A percentile compares a stretch with the other conserved stretches of the same genome.
Conservation (phyloP, 2,888 invertebrate species). For the Alloplasta piceator region DNA sequence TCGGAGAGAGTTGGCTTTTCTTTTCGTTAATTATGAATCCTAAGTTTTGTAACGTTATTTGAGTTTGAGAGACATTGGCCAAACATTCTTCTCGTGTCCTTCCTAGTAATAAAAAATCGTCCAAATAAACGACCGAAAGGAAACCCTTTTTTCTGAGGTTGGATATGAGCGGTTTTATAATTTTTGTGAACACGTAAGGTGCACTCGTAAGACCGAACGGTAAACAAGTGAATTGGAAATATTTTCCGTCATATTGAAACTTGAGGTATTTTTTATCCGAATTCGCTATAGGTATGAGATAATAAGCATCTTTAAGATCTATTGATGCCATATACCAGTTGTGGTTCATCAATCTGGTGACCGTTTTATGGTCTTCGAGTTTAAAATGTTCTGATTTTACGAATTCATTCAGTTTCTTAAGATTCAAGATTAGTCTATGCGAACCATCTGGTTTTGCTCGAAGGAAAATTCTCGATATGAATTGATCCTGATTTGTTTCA, state of each 20-base stretch:
- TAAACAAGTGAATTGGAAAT: constrained; percentile 68
- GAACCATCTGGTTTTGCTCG: constrained; percentile 60
- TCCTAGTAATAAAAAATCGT: constrained; percentile 43
- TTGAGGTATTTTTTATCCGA: background rate
- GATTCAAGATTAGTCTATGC: constrained; percentile 66
- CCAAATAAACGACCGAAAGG: constrained; percentile 42
- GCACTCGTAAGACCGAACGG: constrained; percentile 71
- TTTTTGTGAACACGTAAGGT: constrained; percentile 71
- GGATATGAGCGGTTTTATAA: constrained; percentile 61
- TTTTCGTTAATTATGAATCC: constrained; percentile 41
- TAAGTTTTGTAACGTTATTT: background rate
- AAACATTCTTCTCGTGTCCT: constrained; percentile 4
- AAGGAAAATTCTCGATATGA: constrained; percentile 62
- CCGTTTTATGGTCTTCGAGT: constrained; percentile 67
- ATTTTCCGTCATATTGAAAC: constrained; percentile 1
- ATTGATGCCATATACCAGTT: background rate
- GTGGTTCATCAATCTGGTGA: constrained; percentile 11
- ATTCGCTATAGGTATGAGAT: background rate
- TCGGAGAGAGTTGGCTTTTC: constrained; percentile 32
- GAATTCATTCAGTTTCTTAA: constrained; percentile 67
- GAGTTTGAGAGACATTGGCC: background rate
- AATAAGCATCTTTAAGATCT: too few species aligned
- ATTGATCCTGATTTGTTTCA: constrained; percentile 47
- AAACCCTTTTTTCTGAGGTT: constrained; percentile 22
- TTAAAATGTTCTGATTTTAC: constrained; percentile 68